These are phyloP conservation scores for Todiramphus saurophagus DNA, from an alignment of 2,113 vertebrate species.

Conservation along the genomic window DNA sequence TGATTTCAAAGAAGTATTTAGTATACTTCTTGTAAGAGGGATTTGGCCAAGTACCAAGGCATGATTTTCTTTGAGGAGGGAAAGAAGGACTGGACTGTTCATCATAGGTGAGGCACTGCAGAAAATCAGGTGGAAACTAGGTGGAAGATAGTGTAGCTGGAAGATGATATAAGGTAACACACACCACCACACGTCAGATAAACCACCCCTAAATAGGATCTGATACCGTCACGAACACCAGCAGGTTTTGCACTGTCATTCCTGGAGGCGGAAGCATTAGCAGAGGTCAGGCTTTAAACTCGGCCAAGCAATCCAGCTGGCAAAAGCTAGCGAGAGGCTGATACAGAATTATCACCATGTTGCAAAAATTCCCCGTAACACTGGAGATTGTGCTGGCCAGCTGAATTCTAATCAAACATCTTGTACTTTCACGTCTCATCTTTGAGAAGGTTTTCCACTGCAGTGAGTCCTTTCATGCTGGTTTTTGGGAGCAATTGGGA, in stretches of 20 bases:
- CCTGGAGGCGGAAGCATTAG: background rate
- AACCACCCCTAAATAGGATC: background rate
- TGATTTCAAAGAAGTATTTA: background rate
- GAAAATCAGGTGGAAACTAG: background rate
- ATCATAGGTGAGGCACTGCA: background rate
- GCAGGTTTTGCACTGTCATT: background rate
- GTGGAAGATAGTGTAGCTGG: background rate
- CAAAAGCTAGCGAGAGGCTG: background rate
- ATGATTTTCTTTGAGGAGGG: background rate
- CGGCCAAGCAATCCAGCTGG: background rate
- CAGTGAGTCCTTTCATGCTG: background rate
- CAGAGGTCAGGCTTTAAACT: background rate
- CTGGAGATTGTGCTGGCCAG: background rate
- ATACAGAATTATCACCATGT: background rate
- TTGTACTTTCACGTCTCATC: background rate
- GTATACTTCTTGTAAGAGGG: background rate
- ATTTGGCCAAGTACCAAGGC: background rate
- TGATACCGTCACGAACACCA: background rate
- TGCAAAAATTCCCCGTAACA: background rate
- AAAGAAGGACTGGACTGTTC: background rate
- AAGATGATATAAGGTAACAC: accelerated
- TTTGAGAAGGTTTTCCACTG: background rate
- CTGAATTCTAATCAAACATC: background rate
- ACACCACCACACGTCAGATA: background rate
- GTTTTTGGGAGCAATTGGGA: background rate